Base-by-base conservation (phyloP, 2,888 invertebrate species). In the Uropetala carovei region DNA sequence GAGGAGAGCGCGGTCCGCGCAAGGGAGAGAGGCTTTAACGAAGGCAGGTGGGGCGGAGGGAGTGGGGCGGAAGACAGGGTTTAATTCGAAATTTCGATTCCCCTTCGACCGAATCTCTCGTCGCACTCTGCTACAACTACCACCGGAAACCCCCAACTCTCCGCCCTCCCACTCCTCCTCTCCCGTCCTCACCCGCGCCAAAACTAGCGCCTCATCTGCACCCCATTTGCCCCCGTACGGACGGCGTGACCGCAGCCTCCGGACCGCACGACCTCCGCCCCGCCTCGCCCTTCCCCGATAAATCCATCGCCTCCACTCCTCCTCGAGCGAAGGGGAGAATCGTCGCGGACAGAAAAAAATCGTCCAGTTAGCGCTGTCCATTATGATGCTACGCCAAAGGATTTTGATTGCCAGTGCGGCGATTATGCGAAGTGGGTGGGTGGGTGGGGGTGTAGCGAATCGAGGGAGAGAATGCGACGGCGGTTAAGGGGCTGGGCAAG, bases 181-280 rank as follows among this genome's bases (percentile, higher is more conserved):
- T 9, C 18, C 68, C 18, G n/a, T 18, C 18, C 22, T 9, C 68
- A 68, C 22, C 68, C n/a, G 68, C 68, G n/a, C 43, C 43, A 43
- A 43, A 43, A 1, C 68, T 22, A 22, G 68, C 7, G 68, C 9
- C 68, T 22, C 22, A 18, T 68, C 68, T 68, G 68, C 68, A 18
- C 68, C 68, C 22, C 68, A 68, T 68, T 68, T 68, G 68, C 68
- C 22, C 68, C 68, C 22, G 22, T 68, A 68, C 68, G 68, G 68
- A 68, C 68, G 68, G 68, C 68, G n/a, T 68, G 68, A 68, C 68
- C 68, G 68, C 68, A 68, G 68, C 68, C 68, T 68, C 68, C 43
- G 43, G 68, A 18, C 22, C n/a, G 68, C 68, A 68, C 43, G 43
- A 16, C 22, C 68, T 10, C 9, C 68, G 18, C 68, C 11, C 68